Evolutionary conservation across 2,113 vertebrate genomes (phyloP).

Genomic region (Shinisaurus crocodilurus): DNA sequence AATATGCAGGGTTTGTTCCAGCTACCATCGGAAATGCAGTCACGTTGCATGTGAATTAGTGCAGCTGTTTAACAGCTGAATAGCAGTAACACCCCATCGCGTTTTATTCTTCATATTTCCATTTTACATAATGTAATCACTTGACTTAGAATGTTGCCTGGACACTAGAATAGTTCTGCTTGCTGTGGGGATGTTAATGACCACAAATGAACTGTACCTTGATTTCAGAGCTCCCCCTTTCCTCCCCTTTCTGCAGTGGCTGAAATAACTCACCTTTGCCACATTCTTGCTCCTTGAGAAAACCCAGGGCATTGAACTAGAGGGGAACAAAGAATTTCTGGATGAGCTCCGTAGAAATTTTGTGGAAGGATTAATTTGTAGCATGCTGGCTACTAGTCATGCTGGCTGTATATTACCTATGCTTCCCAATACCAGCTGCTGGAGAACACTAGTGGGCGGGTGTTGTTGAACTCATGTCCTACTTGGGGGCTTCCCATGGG

Average conservation of each 20-base stretch:
- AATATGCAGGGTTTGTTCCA: not conserved
- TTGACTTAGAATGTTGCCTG: constrained; percentile 21
- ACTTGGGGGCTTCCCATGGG: no score
- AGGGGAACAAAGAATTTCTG: not conserved
- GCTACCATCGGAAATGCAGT: constrained; percentile 10
- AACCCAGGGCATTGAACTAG: not conserved
- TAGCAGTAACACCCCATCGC: constrained; percentile 8
- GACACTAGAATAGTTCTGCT: constrained; percentile 7
- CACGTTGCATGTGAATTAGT: constrained; percentile 23
- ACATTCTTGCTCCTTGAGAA: not conserved
- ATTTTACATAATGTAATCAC: constrained; percentile 32
- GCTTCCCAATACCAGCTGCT: no score
- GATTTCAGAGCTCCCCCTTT: not conserved
- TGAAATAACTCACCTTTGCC: constrained; percentile 5
- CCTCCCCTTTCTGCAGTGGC: not conserved
- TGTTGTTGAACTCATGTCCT: no score
- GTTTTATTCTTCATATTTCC: constrained; percentile 28
- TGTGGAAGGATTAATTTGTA: not conserved
- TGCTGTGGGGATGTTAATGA: constrained; percentile 12
- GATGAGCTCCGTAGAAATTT: not conserved
- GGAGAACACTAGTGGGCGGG: no score
- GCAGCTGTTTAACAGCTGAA: constrained; percentile 34
- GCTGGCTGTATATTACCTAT: no score
- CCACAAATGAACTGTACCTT: not conserved
- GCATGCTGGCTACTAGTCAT: not conserved